Base-by-base conservation (phyloP, 2,888 invertebrate species). In the Epsilonema sp. region DNA sequence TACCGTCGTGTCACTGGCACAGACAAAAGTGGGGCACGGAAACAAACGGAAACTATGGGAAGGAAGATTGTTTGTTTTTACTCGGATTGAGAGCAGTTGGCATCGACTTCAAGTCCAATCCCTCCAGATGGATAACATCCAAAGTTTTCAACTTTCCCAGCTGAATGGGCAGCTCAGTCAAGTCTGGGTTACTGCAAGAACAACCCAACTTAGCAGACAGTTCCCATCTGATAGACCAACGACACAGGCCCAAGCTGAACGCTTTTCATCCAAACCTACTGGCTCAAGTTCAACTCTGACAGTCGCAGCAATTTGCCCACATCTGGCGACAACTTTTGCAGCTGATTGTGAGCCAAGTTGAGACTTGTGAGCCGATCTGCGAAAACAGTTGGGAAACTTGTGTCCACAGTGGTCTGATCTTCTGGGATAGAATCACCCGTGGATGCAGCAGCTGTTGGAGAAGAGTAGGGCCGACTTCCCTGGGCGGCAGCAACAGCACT, bases 41-140 rank as follows among this genome's bases (percentile, higher is more conserved):
- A n/a, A n/a, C n/a, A n/a, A n/a, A n/a, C n/a, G n/a, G n/a, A n/a
- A n/a, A n/a, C n/a, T n/a, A n/a, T n/a, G n/a, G n/a, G n/a, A n/a
- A n/a, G n/a, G n/a, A n/a, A n/a, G n/a, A n/a, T n/a, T n/a, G n/a
- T n/a, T n/a, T n/a, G n/a, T n/a, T n/a, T 20, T 36, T 31, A 44
- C 44, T 37, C 19, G 44, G 44, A 44, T 44, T 44, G 3, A 26
- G 21, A 5, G 37, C 8, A 11, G n/a, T 36, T 36, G 44, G 44
- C 4, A 44, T 13, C 5, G 13, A 11, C 19, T 31, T 37, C 36
- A 44, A 36, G 19, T 44, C 44, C 4, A 44, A 19, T 36, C 37
- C 44, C 3, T 36, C 36, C 36, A 44, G 25, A 16, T 23, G 31
- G 11, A 44, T 19, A 4, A 31, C 20, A 16, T 44, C 44, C 37